phyloP scores from a whole-genome alignment of 92 coral and sea anemone genomes.

The Palythoa grandiflora region DNA sequence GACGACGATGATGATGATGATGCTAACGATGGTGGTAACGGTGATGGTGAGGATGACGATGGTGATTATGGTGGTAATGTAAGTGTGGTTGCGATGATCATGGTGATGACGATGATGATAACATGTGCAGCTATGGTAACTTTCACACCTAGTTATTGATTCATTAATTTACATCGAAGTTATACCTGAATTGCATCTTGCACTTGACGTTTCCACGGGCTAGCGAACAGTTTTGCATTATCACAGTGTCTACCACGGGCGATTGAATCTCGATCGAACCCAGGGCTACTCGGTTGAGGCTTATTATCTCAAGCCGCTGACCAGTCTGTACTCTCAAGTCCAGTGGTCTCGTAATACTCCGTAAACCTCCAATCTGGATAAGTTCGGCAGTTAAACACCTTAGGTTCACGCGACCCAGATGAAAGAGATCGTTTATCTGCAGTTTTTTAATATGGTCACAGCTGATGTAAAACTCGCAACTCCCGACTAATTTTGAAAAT shows the following conservation, averaged over 20 bases:
- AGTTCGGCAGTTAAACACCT: constrained; percentile 56
- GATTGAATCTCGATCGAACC: constrained; percentile 51
- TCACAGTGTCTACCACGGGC: constrained; percentile 55
- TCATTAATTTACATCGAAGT: not conserved
- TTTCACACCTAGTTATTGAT: not conserved
- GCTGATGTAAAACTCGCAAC: constrained; percentile 57
- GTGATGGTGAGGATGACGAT: too few relatives aligned
- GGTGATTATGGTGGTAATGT: too few relatives aligned
- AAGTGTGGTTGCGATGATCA: not conserved
- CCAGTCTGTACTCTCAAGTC: constrained; percentile 56
- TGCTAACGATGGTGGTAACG: too few relatives aligned
- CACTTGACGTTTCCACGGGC: constrained; percentile 56
- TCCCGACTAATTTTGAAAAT: constrained; percentile 31
- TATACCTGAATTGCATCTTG: constrained; percentile 65
- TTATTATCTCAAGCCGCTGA: constrained; percentile 55
- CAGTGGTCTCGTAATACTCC: constrained; percentile 60
- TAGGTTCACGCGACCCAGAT: constrained; percentile 55
- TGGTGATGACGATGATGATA: not conserved
- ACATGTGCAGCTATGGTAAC: not conserved
- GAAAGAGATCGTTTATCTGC: constrained; percentile 67
- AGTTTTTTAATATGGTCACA: constrained; percentile 64
- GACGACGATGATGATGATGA: too few relatives aligned
- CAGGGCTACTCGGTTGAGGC: constrained; percentile 54
- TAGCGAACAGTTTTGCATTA: constrained; percentile 69
- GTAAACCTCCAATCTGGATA: constrained; percentile 68